phyloP scores from a whole-genome alignment of 2,888 invertebrate species.

The Fragum whitleyi region DNA sequence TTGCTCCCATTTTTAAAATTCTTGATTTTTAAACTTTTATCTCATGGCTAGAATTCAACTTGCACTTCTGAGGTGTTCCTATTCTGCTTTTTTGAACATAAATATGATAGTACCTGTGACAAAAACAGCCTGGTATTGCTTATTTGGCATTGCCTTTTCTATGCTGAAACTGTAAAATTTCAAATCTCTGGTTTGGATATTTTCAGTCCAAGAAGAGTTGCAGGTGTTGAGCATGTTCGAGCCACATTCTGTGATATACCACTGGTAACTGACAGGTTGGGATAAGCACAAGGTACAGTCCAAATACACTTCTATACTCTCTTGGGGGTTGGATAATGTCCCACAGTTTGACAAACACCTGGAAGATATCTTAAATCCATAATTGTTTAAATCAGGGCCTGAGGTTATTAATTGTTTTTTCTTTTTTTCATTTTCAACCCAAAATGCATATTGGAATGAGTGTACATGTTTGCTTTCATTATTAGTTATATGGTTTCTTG shows the following conservation, averaged over 20 bases:
- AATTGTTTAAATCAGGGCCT: background rate
- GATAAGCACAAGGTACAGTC: conserved; percentile 1
- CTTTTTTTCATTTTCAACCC: no score
- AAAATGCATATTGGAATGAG: no score
- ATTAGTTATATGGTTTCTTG: no score
- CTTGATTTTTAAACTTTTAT: no score
- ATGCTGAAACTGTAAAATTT: background rate
- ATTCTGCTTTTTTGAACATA: background rate
- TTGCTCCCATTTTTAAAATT: no score
- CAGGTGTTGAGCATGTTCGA: background rate
- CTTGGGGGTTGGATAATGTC: conserved; percentile 1
- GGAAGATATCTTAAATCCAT: background rate
- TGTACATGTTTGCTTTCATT: no score
- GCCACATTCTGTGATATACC: conserved; percentile 18
- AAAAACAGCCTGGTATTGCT: conserved; percentile 13
- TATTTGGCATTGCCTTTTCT: background rate
- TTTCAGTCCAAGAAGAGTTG: background rate
- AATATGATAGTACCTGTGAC: conserved; percentile 26
- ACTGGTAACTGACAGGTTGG: background rate
- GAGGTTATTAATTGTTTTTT: no score
- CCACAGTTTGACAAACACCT: conserved; percentile 34
- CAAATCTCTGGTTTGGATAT: background rate
- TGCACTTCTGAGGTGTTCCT: no score
- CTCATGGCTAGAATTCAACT: no score
- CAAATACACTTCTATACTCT: background rate